Evolutionary conservation across 1,140 invertebrate species (phyloP), one percentile per base, ranked within the genome.

Genomic region (Aphelenchoides fujianensis): DNA sequence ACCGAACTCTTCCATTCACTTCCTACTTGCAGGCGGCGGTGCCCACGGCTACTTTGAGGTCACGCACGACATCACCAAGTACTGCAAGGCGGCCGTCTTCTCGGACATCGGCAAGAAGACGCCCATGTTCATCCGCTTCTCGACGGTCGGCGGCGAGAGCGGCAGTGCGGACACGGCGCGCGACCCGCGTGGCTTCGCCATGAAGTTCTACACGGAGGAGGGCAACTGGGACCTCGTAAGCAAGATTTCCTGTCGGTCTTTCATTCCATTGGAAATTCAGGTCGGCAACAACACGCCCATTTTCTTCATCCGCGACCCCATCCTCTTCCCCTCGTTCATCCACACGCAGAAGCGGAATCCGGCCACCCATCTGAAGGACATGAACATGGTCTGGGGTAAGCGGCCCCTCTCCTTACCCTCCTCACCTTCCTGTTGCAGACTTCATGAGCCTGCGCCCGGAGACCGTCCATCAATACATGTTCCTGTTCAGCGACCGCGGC

Each of bases 131-230:
- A 87, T 92, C 32, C 86, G 93, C 69, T 95, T 92, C 82, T 94
- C 92, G 0, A 92, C 92, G 59, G 92, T 94, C 62, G 86, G 74
- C 19, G 72, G 72, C 19, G 94, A 96, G 85, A 91, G 89, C 80
- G 94, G 94, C 2, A 94, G 92, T 2, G 91, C 92, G 34, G 87
- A 88, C 79, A 87, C 86, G 12, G 86, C 84, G 63, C 89, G 94
- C 77, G 94, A 97, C 87, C 92, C 92, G 2, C 88, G 94, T 78
- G 94, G 94, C 68, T 97, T 96, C 86, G 93, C 94, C 35, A 86
- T 96, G 0, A 97, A 97, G 84, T 93, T 97, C 82, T 97, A 97
- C 85, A 95, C 94, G 2, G 93, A 97, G 72, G 92, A 96, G 81
- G 94, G 94, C 48, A 91, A 93, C 82, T 97, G 5, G 41, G 41